Base-by-base conservation (phyloP, 2,888 invertebrate species). In the Thera britannica region DNA sequence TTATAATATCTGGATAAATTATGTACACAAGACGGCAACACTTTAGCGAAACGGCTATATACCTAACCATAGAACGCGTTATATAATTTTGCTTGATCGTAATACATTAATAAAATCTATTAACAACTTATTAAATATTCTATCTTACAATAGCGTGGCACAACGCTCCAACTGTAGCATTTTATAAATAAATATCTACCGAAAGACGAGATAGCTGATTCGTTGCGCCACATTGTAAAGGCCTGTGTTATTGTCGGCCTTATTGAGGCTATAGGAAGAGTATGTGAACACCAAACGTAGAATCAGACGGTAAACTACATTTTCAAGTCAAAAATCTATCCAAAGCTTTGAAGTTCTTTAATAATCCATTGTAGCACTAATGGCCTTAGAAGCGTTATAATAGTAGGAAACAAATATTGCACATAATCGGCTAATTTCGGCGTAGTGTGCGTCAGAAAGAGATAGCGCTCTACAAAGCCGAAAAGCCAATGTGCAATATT, bases 81-180 rank as follows among this genome's bases (percentile, higher is more conserved):
- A 84, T 80, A 85, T 87, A 86, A 87, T 89, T 89, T 88, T 84
- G 87, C 84, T 87, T 87, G 85, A 89, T 90, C 84, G 81, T 84
- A 87, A 88, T 89, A 90, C 85, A 88, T 88, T 89, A 83, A 84
- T 89, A 90, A 87, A 88, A 77, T 74, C 91, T 93, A 93, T 92
- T 86, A 93, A 93, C 93, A 93, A 92, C 93, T 93, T 93, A 93
- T 83, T 88, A 90, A 90, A 86, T 87, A 86, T 84, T 84, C 87
- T 85, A 93, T 92, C 91, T 93, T 93, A 92, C 93, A 92, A 84
- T 77, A 70, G 78, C 71, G 77, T 81, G 80, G 75, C 72, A 68
- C 80, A 76, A 77, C 77, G 70, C 8, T 34, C 55, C 68, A 55
- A 75, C 75, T 81, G 74, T 77, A 75, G 75, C 64, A 59, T 59